Conservation (phyloP, 2,797 vertebrate genomes). For the Falco columbarius region DNA sequence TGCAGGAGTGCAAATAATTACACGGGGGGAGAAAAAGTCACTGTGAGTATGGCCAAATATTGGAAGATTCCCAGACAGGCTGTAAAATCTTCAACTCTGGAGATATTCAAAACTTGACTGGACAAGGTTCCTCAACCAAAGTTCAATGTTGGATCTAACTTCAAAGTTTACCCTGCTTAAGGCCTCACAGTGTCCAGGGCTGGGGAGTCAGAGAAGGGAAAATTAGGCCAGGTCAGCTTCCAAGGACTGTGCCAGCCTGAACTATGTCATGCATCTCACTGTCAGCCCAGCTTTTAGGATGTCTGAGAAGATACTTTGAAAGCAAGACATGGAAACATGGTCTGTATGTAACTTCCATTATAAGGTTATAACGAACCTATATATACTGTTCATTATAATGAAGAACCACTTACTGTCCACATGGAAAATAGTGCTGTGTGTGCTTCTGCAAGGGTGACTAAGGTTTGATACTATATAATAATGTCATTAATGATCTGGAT, state of each 20-base stretch:
- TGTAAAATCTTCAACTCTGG: not conserved
- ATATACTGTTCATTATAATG: not conserved
- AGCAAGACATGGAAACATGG: not conserved
- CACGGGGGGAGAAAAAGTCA: not conserved
- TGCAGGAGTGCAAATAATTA: not conserved
- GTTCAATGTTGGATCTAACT: not conserved
- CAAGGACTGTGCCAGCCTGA: not conserved
- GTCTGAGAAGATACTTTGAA: not conserved
- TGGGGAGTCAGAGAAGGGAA: not conserved
- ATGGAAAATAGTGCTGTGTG: not conserved
- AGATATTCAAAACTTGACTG: not conserved
- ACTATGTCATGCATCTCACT: not conserved
- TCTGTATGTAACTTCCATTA: not conserved
- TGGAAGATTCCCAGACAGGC: not conserved
- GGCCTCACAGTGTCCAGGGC: not conserved
- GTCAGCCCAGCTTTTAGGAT: not conserved
- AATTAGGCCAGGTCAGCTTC: not conserved
- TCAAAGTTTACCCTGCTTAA: not conserved
- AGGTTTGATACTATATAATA: not conserved
- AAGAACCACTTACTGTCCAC: not conserved
- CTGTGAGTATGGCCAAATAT: not conserved
- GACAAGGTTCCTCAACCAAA: not conserved
- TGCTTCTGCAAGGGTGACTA: not conserved
- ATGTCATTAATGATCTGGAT: slow-evolving; percentile 12
- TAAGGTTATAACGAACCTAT: not conserved